Base-by-base conservation (phyloP, 1,140 invertebrate genomes). In the Papilio machaon region DNA sequence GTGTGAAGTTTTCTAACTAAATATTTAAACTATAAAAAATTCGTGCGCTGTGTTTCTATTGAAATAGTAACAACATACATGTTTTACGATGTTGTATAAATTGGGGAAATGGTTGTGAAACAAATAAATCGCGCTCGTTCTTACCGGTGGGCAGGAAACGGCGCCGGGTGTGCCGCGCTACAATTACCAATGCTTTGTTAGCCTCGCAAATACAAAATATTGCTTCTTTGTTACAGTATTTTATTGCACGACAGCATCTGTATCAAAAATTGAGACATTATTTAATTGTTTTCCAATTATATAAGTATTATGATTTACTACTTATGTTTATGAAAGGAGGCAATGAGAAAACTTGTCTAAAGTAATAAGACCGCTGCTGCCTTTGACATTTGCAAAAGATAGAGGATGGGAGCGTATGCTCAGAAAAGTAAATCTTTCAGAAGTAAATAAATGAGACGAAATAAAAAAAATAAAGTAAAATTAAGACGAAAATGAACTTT, bases 71-170 rank as follows among this genome's bases (percentile, higher is more conserved):
- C 19, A 64, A 64, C 60, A 15, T 64, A 64, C 60, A 30, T 30
- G 60, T 64, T 60, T 60, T 19, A 58, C 54, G n/a, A 58, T 9
- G 10, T 64, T 30, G 10, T 64, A 30, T 23, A 30, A 64, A 64
- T 64, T 23, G 23, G 60, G 60, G 60, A 64, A 64, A 64, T 64
- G 23, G 23, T 64, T 11, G 60, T 64, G 23, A 64, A 64, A 64
- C 60, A 15, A 30, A 64, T 64, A 64, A 64, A 64, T 64, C 60
- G 60, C 60, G 60, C 23, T 64, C 23, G 60, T 64, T 64, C 60
- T 64, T 30, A 64, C 60, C 60, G 60, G 19, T 30, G 60, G 19
- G 60, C 60, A 64, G 60, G 60, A 64, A 64, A 64, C 60, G 60
- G 23, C 23, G 10, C 60, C 60, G 60, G 60, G 60, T 64, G 60